phyloP scores from a whole-genome alignment of 2,113 vertebrate genomes.

The Pungitius pungitius region DNA sequence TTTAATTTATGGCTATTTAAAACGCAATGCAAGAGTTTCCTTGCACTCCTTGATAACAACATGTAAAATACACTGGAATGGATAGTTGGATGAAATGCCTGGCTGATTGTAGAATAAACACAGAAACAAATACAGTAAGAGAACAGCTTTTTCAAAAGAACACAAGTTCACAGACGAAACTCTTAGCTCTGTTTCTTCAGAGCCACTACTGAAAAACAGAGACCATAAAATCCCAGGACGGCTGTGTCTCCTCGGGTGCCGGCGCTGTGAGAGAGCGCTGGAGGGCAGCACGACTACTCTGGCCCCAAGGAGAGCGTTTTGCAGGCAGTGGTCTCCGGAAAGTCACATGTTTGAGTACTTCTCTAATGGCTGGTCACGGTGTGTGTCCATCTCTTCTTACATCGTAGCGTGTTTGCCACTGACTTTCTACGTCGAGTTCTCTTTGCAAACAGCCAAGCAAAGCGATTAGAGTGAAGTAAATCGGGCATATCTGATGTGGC shows the following conservation, averaged over 20 bases:
- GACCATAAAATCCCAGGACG: slow-evolving; percentile 23
- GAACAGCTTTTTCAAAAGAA: not conserved
- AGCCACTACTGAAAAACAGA: slow-evolving; percentile 30
- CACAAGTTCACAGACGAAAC: not conserved
- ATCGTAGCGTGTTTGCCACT: slow-evolving; percentile 49
- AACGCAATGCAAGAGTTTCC: slow-evolving; percentile 28
- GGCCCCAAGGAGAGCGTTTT: slow-evolving; percentile 24
- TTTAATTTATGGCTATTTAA: slow-evolving; percentile 65
- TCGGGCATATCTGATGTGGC: slow-evolving; percentile 51
- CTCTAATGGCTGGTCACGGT: slow-evolving; percentile 28
- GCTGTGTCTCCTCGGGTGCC: slow-evolving; percentile 18
- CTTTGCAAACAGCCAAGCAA: slow-evolving; percentile 52
- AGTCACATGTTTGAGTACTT: slow-evolving; percentile 29
- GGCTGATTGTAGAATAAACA: slow-evolving; percentile 20
- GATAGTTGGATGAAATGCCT: slow-evolving; percentile 17
- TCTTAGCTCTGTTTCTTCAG: not conserved
- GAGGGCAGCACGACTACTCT: slow-evolving; percentile 17
- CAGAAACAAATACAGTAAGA: slow-evolving; percentile 4
- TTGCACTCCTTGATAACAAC: slow-evolving; percentile 50
- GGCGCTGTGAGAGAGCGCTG: slow-evolving; percentile 16
- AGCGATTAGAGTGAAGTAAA: slow-evolving; percentile 61
- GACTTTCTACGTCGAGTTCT: too few species aligned
- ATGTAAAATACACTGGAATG: slow-evolving; percentile 30
- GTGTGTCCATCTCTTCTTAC: slow-evolving; percentile 40
- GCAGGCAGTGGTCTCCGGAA: slow-evolving; percentile 25